Conservation (phyloP, 2,797 vertebrate genomes). For the Phoxinus dragarum region DNA sequence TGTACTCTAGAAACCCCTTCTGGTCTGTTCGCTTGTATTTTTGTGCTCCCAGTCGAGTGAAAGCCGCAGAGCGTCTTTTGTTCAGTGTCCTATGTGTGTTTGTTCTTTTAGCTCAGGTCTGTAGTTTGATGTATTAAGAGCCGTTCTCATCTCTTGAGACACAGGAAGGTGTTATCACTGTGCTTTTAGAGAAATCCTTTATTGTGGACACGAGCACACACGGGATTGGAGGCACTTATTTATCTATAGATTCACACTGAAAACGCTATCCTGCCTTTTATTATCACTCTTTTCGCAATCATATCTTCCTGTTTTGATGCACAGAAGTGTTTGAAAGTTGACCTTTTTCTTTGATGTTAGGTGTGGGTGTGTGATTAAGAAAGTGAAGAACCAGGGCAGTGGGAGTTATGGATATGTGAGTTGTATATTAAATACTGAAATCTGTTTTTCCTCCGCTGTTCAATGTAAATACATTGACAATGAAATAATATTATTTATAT, state of each 20-base stretch:
- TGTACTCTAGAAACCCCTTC: neutral
- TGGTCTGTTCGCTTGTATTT: neutral
- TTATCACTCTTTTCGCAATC: neutral
- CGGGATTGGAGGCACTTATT: slow-evolving; percentile 16
- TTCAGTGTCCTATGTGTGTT: neutral
- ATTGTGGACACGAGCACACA: neutral
- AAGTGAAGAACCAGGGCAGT: neutral
- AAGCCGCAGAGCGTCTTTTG: slow-evolving; percentile 2
- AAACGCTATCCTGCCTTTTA: neutral
- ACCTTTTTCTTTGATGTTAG: neutral
- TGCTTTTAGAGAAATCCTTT: slow-evolving; percentile 22
- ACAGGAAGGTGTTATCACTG: slow-evolving; percentile 14
- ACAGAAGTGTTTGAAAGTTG: neutral
- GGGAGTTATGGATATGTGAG: neutral
- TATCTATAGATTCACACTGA: neutral
- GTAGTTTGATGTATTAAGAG: slow-evolving; percentile 18
- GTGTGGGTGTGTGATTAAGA: neutral
- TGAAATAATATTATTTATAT: neutral
- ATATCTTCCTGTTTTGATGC: neutral
- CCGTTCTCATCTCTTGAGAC: slow-evolving; percentile 5
- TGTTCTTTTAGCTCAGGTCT: slow-evolving; percentile 25
- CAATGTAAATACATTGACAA: neutral
- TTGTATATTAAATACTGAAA: neutral
- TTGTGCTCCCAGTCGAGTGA: neutral
- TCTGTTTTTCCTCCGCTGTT: neutral